Evolutionary conservation across 2,888 invertebrate genomes (phyloP).

Genomic region (Bruchidius siliquastri): DNA sequence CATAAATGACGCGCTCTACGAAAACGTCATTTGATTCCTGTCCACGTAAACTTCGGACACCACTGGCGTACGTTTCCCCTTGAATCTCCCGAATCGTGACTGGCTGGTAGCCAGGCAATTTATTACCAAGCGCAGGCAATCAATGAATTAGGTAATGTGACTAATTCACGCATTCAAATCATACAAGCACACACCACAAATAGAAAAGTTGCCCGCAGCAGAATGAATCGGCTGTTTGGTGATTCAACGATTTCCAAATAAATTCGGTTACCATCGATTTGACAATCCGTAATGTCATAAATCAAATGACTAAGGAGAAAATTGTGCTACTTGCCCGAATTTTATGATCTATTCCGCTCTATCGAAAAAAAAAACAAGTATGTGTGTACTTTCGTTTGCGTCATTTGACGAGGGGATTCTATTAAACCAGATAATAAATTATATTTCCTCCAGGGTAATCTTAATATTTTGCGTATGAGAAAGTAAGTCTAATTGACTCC

Average conservation of each 20-base stretch:
- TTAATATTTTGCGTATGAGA: no score
- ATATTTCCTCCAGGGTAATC: no score
- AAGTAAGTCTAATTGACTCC: no score
- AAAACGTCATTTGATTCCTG: no score
- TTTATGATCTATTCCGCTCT: no score
- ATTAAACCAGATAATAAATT: no score
- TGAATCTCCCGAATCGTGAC: conserved; percentile 6
- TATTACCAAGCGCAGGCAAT: conserved; percentile 22
- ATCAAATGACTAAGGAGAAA: background rate
- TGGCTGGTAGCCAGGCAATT: conserved; percentile 25
- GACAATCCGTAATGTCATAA: background rate
- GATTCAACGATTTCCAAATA: conserved; percentile 16
- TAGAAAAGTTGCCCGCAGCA: conserved; percentile 18
- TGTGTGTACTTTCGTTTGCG: no score
- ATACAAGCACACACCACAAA: conserved; percentile 6
- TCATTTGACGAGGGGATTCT: no score
- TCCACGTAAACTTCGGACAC: background rate
- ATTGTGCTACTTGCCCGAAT: background rate
- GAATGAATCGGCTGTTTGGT: conserved; percentile 24
- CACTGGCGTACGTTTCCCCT: background rate
- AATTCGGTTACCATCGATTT: background rate
- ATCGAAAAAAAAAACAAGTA: no score
- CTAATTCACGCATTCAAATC: conserved; percentile 17
- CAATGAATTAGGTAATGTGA: conserved; percentile 26
- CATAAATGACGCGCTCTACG: no score